These are phyloP conservation scores for Capreolus pygargus DNA, from an alignment of 2,113 vertebrate species.

Conservation along the genomic window DNA sequence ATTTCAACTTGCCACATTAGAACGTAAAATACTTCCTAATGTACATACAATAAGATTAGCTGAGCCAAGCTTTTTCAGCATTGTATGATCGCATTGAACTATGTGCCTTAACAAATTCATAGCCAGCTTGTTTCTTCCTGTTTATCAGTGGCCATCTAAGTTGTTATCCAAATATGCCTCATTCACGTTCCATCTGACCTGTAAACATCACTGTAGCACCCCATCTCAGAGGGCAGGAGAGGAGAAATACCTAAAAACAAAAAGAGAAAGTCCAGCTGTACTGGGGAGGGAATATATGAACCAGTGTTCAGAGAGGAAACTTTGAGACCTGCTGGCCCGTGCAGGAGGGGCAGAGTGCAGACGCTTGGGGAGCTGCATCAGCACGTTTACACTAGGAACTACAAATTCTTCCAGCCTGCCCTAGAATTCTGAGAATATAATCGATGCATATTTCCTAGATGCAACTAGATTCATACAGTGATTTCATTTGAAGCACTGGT, in stretches of 20 bases:
- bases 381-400: conserved; percentile 11
- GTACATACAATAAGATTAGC: not conserved
- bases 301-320: conserved; percentile 36
- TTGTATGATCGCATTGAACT: not conserved
- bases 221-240: not conserved
- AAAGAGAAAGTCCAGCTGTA: not conserved
- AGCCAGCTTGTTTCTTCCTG: not conserved
- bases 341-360: conserved; percentile 46
- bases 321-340: not conserved
- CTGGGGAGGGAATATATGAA: not conserved
- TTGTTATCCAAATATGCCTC: not conserved
- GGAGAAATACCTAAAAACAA: conserved; percentile 35
- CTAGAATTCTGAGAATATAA: not conserved
- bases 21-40: not conserved
- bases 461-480: not conserved
- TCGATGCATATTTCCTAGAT: conserved; percentile 36
- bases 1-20: not conserved
- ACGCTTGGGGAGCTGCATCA: conserved; percentile 52
- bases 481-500: conserved; percentile 25
- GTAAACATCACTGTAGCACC: not conserved
- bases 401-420: not conserved
- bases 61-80: not conserved
- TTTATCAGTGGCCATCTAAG: conserved; percentile 27
- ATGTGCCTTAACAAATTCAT: not conserved
- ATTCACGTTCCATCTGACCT: not conserved